Evolutionary conservation across 2,888 invertebrate species (phyloP).

Genomic region (Trissonchulus latispiculum): DNA sequence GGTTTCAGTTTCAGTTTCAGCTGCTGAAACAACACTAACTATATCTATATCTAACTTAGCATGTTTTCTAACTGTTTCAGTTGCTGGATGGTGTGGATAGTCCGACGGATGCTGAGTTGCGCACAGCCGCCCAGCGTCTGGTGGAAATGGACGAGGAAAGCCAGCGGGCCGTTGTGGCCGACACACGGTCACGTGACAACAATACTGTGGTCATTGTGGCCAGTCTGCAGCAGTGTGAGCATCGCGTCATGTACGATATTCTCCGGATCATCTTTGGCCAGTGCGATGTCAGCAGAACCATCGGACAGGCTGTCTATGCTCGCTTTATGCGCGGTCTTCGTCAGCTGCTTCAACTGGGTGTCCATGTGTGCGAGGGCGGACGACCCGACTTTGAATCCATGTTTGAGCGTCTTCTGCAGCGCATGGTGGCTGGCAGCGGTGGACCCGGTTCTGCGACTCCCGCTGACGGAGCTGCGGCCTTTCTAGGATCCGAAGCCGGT

Average conservation of each 20-base stretch:
- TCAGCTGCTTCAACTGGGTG: slow-evolving; percentile 13
- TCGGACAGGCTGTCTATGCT: slow-evolving; percentile 14
- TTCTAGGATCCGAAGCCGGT: too few species aligned
- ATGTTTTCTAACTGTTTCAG: too few species aligned
- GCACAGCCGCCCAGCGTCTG: background rate
- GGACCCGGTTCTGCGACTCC: too few species aligned
- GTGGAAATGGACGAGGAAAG: background rate
- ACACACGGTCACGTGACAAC: background rate
- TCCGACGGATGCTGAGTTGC: background rate
- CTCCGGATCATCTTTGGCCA: slow-evolving; percentile 4
- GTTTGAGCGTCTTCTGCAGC: background rate
- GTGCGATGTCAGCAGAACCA: slow-evolving; percentile 13
- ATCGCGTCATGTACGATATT: background rate
- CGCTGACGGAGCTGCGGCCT: too few species aligned
- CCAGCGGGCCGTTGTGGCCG: background rate
- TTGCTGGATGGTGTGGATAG: background rate
- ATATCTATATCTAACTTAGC: too few species aligned
- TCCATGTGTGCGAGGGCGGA: background rate
- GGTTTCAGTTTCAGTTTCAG: too few species aligned
- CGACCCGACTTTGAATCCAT: background rate
- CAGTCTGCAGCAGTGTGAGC: background rate
- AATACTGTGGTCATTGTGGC: slow-evolving; percentile 8
- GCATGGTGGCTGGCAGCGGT: background rate
- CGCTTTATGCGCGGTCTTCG: slow-evolving; percentile 5
- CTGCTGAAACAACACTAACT: too few species aligned